Percentiles rank a stretch among this genome's conserved stretches.
phyloP scores from a whole-genome alignment of 1,140 invertebrate genomes.

The Procambarus clarkii region DNA sequence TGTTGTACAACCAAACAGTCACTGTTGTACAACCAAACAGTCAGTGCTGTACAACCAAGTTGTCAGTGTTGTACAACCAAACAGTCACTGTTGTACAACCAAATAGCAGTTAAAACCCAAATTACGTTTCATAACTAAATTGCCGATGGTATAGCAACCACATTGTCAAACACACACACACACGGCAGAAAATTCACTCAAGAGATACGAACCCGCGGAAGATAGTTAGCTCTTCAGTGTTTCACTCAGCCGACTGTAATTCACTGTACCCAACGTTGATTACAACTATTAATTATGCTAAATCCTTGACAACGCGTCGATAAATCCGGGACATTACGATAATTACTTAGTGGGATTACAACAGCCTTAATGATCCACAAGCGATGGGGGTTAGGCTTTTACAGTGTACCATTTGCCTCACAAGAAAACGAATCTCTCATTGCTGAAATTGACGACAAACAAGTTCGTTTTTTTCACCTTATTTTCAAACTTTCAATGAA shows the following conservation, averaged over 20 bases:
- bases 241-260: not conserved
- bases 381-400: not conserved
- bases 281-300: conserved; percentile 15
- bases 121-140: no score
- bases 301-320: conserved; percentile 15
- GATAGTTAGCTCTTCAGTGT: not conserved
- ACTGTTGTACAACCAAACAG: no score
- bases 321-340: conserved; percentile 19
- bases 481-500: no score
- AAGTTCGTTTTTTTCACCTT: no score
- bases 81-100: no score
- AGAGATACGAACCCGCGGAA: not conserved
- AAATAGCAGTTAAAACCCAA: no score
- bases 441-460: not conserved
- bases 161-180: no score
- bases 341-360: conserved; percentile 22
- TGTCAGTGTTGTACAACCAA: no score
- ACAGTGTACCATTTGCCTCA: not conserved
- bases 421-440: not conserved
- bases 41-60: no score
- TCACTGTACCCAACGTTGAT: conserved; percentile 8
- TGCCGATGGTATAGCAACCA: no score
- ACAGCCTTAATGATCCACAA: not conserved
- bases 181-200: not conserved
- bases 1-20: no score